Conservation (phyloP, 2,113 vertebrate species). For the Diphyllodes magnificus region DNA sequence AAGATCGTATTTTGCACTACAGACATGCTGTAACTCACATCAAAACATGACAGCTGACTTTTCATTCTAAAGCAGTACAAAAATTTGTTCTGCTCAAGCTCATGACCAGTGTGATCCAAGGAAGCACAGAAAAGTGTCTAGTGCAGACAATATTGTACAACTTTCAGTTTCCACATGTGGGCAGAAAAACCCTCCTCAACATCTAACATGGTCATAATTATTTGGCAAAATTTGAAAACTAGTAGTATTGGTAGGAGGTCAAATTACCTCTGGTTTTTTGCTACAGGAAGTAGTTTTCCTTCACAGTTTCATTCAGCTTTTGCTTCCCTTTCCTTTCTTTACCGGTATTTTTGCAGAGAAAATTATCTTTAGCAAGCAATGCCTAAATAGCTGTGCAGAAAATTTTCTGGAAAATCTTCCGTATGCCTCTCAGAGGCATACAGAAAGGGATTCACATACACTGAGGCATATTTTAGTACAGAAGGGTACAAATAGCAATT, state of each 20-base stretch:
- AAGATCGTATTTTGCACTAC: neutral
- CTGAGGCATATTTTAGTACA: neutral
- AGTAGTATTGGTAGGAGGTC: rapidly evolving
- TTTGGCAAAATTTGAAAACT: neutral
- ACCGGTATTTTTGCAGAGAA: neutral
- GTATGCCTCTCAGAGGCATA: neutral
- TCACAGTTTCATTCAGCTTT: neutral
- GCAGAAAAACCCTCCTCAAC: neutral
- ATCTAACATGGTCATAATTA: neutral
- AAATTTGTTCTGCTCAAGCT: neutral
- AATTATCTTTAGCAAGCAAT: neutral
- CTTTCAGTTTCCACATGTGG: neutral
- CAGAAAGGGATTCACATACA: neutral
- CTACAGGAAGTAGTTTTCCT: neutral
- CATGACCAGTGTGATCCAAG: neutral
- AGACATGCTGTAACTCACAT: neutral
- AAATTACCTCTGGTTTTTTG: neutral
- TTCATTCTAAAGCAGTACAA: neutral
- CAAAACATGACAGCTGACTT: neutral
- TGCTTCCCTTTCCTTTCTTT: neutral
- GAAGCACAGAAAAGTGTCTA: neutral
- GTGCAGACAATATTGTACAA: neutral
- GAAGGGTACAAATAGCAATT: neutral
- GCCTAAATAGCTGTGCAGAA: neutral
- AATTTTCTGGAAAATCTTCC: neutral